These are phyloP conservation scores for Diadegma fenestrale DNA, from an alignment of 2,888 invertebrate genomes.

Conservation along the genomic window DNA sequence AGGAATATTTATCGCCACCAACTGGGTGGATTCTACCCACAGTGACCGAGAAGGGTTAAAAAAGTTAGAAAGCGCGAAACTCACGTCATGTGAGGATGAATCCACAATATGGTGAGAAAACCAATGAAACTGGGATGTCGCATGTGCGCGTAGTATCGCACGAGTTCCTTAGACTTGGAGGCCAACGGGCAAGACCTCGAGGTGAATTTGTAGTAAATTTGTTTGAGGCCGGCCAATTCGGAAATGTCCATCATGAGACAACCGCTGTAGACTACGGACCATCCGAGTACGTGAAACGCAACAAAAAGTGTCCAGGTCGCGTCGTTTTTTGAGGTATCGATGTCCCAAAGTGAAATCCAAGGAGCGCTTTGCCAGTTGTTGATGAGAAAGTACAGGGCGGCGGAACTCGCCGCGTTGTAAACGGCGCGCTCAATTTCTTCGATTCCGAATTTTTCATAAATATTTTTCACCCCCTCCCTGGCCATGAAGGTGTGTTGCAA, in stretches of 20 bases:
- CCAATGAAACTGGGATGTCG: slow-evolving; percentile 89
- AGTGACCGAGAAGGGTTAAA: too few species aligned
- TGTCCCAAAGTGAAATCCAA: slow-evolving; percentile 86
- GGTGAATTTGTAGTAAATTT: slow-evolving; percentile 87
- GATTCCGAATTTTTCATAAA: slow-evolving; percentile 84
- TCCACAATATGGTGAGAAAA: slow-evolving; percentile 87
- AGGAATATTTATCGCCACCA: too few species aligned
- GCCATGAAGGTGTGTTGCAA: slow-evolving; percentile 87
- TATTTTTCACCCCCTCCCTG: slow-evolving; percentile 84
- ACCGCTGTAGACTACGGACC: slow-evolving; percentile 88
- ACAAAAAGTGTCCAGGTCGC: slow-evolving; percentile 85
- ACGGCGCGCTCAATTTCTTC: slow-evolving; percentile 81
- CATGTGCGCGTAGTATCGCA: slow-evolving; percentile 86
- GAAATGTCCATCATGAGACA: slow-evolving; percentile 88
- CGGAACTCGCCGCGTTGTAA: slow-evolving; percentile 81
- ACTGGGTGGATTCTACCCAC: too few species aligned
- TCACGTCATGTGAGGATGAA: slow-evolving; percentile 87
- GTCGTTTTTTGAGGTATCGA: slow-evolving; percentile 85
- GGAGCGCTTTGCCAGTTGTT: slow-evolving; percentile 86
- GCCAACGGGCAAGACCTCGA: slow-evolving; percentile 85
- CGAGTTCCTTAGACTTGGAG: slow-evolving; percentile 86
- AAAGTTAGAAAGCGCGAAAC: not conserved
- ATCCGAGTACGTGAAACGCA: slow-evolving; percentile 85
- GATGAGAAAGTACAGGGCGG: slow-evolving; percentile 85
- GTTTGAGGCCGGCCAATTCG: slow-evolving; percentile 88